Base-by-base conservation (phyloP, 2,113 vertebrate genomes). In the Clarias magur region DNA sequence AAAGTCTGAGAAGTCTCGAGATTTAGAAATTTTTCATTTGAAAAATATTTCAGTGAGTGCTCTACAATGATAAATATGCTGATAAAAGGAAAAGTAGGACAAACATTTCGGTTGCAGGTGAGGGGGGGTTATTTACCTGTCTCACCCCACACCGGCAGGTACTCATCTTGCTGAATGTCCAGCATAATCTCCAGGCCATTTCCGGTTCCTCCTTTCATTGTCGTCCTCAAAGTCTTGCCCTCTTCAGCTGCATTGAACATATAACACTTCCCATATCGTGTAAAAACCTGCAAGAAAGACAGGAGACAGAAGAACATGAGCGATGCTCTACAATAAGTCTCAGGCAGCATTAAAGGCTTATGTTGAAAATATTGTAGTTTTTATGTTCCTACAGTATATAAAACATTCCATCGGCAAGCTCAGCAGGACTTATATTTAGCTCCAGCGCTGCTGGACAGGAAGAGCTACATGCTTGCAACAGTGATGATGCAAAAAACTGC, bases 181-280 rank as follows among this genome's bases (percentile, higher is more conserved):
- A 99, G 92, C 98, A 99, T 99, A 94, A 99, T 98, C 94, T 99
- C 98, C 91, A 99, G 92, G 10, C 98, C 98, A 56, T 99, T 99
- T 86, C 98, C 98, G 21, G 98, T 99, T 5, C 98, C 98, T 30
- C 98, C 98, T 91, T 99, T 99, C 93, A 99, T 97, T 0, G 98
- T 99, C 87, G 97, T 99, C 89, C 97, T 97, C 78, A 99, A 95
- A 81, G 96, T 96, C 87, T 97, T 96, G 63, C 98, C 98, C 67
- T 99, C 98, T 92, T 99, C 97, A 75, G 96, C 98, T 80, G 97
- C 98, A 90, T 99, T 99, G 93, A 99, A 99, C 97, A 97, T 97
- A 95, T 99, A 99, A 93, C 98, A 99, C 93, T 99, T 99, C 88
- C 98, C 98, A 34, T 99, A 99, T 89, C 97, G 96, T 92, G 98